Conservation (phyloP, 1,140 invertebrate species). For the Druon quercuslanigerum region DNA sequence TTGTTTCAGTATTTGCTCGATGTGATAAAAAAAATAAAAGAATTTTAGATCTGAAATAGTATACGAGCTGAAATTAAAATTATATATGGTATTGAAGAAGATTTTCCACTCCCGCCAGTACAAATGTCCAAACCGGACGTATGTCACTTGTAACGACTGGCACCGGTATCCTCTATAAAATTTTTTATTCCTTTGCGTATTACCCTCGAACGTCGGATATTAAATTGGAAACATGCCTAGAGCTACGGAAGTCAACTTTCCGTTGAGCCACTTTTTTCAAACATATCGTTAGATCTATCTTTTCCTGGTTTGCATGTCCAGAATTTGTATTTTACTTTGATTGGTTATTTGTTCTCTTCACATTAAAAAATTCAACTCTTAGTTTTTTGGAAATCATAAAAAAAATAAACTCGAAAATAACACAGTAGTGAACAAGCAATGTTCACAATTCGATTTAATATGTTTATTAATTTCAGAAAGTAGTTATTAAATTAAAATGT, state of each 20-base stretch:
- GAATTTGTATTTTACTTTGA: constrained; percentile 17
- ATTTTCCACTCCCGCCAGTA: background rate
- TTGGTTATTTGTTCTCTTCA: background rate
- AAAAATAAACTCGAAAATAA: background rate
- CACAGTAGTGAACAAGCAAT: background rate
- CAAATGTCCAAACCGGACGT: constrained; percentile 10
- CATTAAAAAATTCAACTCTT: background rate
- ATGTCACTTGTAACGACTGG: constrained; percentile 26
- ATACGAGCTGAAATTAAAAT: constrained; percentile 7
- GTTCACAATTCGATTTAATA: no score
- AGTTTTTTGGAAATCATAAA: background rate
- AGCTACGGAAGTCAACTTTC: constrained; percentile 15
- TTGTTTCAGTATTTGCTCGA: background rate
- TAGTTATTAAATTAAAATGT: no score
- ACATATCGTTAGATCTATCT: constrained; percentile 10
- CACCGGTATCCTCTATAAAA: constrained; percentile 8
- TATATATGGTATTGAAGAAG: background rate
- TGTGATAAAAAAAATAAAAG: constrained; percentile 8
- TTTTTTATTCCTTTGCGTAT: constrained; percentile 9
- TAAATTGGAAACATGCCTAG: constrained; percentile 21
- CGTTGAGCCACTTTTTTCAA: constrained; percentile 19
- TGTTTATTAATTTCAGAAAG: no score
- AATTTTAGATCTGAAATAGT: constrained; percentile 1
- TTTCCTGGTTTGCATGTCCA: constrained; percentile 6
- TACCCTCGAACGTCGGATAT: constrained; percentile 9